Conservation (phyloP, 2,797 vertebrate species). For the Aplochiton taeniatus region DNA sequence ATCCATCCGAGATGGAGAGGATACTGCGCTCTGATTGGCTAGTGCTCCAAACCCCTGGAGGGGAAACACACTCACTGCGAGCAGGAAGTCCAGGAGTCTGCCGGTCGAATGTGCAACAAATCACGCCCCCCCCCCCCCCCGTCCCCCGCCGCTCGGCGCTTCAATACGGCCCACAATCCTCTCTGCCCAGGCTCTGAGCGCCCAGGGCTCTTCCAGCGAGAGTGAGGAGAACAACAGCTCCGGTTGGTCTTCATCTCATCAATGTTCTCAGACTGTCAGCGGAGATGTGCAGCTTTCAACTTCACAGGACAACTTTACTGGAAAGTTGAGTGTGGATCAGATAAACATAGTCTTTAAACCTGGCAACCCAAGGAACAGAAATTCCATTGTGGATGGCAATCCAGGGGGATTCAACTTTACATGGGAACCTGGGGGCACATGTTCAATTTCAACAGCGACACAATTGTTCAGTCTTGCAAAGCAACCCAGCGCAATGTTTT, state of each 20-base stretch:
- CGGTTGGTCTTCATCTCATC: constrained; percentile 63
- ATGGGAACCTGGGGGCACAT: too few relatives aligned
- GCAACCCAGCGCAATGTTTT: too few relatives aligned
- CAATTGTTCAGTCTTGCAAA: too few relatives aligned
- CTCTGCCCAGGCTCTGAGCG: constrained; percentile 54
- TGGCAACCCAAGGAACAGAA: too few relatives aligned
- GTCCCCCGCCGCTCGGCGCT: constrained; percentile 10
- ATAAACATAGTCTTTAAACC: constrained; percentile 24
- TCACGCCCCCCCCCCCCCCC: constrained; percentile 16
- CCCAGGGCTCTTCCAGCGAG: constrained; percentile 44
- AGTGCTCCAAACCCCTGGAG: constrained; percentile 42
- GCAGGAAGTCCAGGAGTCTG: constrained; percentile 56
- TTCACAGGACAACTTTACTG: background rate
- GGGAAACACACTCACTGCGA: constrained; percentile 55
- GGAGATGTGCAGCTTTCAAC: background rate
- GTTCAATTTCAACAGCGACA: too few relatives aligned
- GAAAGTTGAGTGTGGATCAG: too few relatives aligned
- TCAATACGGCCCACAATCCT: background rate
- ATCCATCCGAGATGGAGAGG: too few relatives aligned
- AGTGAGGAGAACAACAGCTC: constrained; percentile 34
- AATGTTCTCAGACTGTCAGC: constrained; percentile 69
- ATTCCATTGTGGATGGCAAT: too few relatives aligned
- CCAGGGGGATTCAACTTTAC: too few relatives aligned
- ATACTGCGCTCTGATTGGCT: too few relatives aligned
- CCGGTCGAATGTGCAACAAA: constrained; percentile 30